Evolutionary conservation across 2,113 vertebrate genomes (phyloP).

Genomic region (Ondatra zibethicus): DNA sequence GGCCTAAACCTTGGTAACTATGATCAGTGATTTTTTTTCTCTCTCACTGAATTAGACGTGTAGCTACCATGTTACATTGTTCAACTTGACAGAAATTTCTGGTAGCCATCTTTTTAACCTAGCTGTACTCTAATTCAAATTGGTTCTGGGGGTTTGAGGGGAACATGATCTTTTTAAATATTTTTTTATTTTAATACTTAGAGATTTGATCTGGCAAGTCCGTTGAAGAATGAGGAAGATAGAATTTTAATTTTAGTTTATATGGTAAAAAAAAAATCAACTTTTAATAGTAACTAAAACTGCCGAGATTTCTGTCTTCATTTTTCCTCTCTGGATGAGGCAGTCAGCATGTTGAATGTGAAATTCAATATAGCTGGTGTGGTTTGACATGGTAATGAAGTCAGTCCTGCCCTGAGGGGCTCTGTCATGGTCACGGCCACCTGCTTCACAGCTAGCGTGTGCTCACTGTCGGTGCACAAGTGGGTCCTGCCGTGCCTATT

Average conservation of each 20-base stretch:
- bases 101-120: not conserved
- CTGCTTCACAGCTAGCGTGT: fast-evolving
- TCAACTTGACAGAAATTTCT: conserved; percentile 48
- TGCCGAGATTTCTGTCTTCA: conserved; percentile 48
- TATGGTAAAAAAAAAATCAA: conserved; percentile 58
- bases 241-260: conserved; percentile 44
- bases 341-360: not conserved
- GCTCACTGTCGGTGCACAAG: not conserved
- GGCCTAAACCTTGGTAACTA: conserved; percentile 15
- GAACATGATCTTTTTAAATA: not conserved
- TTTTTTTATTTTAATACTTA: conserved; percentile 61
- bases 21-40: not conserved
- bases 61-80: not conserved
- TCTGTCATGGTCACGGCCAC: not conserved
- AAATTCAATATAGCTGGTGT: conserved; percentile 53
- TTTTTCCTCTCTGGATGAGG: conserved; percentile 22
- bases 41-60: not conserved
- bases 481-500: not conserved
- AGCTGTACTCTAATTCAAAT: conserved; percentile 17
- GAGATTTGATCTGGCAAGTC: conserved; percentile 44
- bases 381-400: conserved; percentile 66
- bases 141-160: not conserved
- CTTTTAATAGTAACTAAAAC: conserved; percentile 30
- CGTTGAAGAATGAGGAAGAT: conserved; percentile 6
- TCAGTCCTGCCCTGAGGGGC: not conserved